phyloP scores from a whole-genome alignment of 2,888 invertebrate genomes.

The Hyposoter dolosus region DNA sequence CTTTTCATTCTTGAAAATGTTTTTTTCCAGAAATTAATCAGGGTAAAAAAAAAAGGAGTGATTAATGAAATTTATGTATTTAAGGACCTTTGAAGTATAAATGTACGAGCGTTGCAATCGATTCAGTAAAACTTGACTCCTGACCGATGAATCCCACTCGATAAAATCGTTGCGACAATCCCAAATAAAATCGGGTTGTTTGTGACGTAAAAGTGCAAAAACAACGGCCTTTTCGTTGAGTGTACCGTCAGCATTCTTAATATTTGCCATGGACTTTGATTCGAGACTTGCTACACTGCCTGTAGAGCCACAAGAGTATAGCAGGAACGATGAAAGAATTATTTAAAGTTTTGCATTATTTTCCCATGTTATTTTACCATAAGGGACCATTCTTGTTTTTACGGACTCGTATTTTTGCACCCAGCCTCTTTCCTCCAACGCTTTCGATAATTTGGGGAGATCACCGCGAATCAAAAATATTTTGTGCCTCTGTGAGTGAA shows the following conservation, averaged over 20 bases:
- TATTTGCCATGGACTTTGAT: constrained; percentile 76
- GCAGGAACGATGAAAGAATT: background rate
- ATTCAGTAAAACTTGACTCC: constrained; percentile 76
- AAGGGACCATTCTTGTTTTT: constrained; percentile 80
- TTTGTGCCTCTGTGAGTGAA: constrained; percentile 75
- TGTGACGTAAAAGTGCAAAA: constrained; percentile 76
- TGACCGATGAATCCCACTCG: constrained; percentile 79
- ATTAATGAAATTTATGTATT: background rate
- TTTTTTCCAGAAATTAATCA: too few species aligned
- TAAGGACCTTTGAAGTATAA: constrained; percentile 80
- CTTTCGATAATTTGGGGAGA: constrained; percentile 79
- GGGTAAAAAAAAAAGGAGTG: too few species aligned
- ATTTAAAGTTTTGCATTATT: constrained; percentile 2
- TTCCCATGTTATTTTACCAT: constrained; percentile 81
- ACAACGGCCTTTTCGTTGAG: constrained; percentile 79
- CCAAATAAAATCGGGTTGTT: constrained; percentile 80
- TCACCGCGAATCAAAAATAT: constrained; percentile 81
- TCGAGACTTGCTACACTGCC: constrained; percentile 76
- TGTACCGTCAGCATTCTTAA: constrained; percentile 75
- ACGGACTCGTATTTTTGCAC: constrained; percentile 81
- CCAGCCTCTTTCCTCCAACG: constrained; percentile 80
- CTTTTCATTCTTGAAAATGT: too few species aligned
- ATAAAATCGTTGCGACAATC: constrained; percentile 81
- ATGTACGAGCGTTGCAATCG: constrained; percentile 78
- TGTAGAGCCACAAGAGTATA: constrained; percentile 38